Evolutionary conservation across 2,797 vertebrate genomes (phyloP).

Genomic region (Pelodytes ibericus): DNA sequence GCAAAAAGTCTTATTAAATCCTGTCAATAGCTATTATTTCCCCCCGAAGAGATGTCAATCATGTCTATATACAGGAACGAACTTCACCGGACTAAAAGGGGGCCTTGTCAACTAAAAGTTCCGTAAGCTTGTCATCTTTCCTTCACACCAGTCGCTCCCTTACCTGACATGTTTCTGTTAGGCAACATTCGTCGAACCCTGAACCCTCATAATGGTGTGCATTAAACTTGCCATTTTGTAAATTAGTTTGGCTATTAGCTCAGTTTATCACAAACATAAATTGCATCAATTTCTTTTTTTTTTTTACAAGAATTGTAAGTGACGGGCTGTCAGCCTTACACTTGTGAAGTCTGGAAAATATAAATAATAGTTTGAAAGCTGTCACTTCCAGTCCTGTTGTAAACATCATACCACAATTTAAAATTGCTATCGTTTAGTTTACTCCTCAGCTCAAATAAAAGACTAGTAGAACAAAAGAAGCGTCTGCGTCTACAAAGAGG

Average conservation of each 20-base stretch:
- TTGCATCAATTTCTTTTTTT: slow-evolving; percentile 63
- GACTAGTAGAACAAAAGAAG: slow-evolving; percentile 6
- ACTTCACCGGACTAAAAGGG: slow-evolving; percentile 57
- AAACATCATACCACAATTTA: slow-evolving; percentile 74
- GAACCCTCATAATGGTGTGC: slow-evolving; percentile 48
- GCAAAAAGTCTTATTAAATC: slow-evolving; percentile 68
- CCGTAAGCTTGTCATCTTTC: slow-evolving; percentile 42
- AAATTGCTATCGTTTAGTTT: slow-evolving; percentile 68
- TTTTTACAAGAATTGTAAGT: slow-evolving; percentile 75
- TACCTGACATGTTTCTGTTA: slow-evolving; percentile 48
- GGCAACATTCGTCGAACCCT: slow-evolving; percentile 23
- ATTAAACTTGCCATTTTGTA: slow-evolving; percentile 52
- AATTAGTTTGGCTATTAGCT: slow-evolving; percentile 53
- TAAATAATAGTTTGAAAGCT: slow-evolving; percentile 77
- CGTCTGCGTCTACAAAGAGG: neutral
- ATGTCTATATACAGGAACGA: slow-evolving; percentile 54
- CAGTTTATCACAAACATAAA: slow-evolving; percentile 75
- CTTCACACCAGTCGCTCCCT: slow-evolving; percentile 4
- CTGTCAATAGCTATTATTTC: slow-evolving; percentile 75
- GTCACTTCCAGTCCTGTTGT: slow-evolving; percentile 73
- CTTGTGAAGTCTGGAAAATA: slow-evolving; percentile 70
- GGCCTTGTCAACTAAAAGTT: slow-evolving; percentile 66
- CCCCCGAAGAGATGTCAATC: slow-evolving; percentile 68
- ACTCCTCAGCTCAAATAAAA: slow-evolving; percentile 47
- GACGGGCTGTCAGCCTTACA: slow-evolving; percentile 76